A percentile compares a stretch with the other conserved stretches of the same genome.
These are phyloP conservation scores for Archivesica marissinica DNA, from an alignment of 1,140 invertebrate species.

Conservation along the genomic window DNA sequence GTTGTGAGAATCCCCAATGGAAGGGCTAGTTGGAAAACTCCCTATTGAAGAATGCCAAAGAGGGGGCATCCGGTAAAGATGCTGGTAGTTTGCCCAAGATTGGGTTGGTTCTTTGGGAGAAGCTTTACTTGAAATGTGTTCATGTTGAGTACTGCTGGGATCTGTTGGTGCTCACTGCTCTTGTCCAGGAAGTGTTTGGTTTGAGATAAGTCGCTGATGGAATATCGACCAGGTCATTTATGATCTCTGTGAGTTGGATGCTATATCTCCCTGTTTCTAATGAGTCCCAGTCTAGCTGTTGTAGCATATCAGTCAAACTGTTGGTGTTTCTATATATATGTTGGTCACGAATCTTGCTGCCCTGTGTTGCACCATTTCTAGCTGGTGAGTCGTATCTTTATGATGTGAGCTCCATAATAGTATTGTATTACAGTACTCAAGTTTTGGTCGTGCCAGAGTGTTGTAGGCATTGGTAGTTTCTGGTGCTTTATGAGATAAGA, in stretches of 20 bases:
- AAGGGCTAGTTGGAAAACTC: too few relatives aligned
- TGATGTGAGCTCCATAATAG: too few relatives aligned
- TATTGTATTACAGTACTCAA: too few relatives aligned
- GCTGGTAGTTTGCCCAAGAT: slow-evolving; percentile 18
- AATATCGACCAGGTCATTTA: too few relatives aligned
- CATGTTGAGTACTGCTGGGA: not conserved
- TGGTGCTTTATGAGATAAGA: not conserved
- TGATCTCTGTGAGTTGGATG: not conserved
- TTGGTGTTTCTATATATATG: slow-evolving; percentile 8
- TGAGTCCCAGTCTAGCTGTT: not conserved
- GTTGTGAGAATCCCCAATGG: too few relatives aligned
- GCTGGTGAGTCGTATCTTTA: not conserved
- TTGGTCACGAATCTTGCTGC: not conserved
- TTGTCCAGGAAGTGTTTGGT: too few relatives aligned
- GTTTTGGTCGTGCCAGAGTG: too few relatives aligned
- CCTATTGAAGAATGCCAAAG: slow-evolving; percentile 40
- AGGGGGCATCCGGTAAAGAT: slow-evolving; percentile 17
- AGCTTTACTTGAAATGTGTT: slow-evolving; percentile 16
- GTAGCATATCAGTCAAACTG: not conserved
- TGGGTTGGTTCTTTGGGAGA: slow-evolving; percentile 10
- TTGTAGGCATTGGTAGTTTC: too few relatives aligned
- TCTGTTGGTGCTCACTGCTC: too few relatives aligned
- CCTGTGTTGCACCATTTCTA: not conserved
- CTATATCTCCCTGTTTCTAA: not conserved
- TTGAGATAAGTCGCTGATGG: too few relatives aligned